Conservation (phyloP, 2,888 invertebrate genomes). For the Lasioglossum villosulum region DNA sequence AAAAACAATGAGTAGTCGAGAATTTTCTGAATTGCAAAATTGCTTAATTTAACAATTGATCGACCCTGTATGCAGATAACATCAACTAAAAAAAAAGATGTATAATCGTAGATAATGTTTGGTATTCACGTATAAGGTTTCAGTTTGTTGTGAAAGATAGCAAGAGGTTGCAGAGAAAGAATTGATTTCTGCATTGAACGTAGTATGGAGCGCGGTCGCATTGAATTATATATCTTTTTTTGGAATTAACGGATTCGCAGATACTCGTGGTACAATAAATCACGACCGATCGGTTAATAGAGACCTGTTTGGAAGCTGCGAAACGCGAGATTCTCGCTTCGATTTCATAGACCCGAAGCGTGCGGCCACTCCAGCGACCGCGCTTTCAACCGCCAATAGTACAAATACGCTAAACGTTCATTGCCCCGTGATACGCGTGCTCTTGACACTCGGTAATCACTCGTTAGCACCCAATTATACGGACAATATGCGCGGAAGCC, state of each 20-base stretch:
- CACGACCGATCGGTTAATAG: neutral
- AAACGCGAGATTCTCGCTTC: neutral
- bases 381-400: conserved; percentile 13
- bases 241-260: conserved; percentile 22
- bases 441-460: conserved; percentile 43
- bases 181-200: neutral
- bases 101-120: neutral
- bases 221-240: neutral
- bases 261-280: neutral
- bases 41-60: too few species aligned
- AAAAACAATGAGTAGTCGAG: too few species aligned
- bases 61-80: too few species aligned
- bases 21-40: too few species aligned
- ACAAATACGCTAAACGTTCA: conserved; percentile 16
- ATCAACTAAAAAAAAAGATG: too few species aligned
- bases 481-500: conserved; percentile 41
- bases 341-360: conserved; percentile 4
- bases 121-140: neutral
- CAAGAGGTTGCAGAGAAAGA: neutral
- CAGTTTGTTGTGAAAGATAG: neutral
- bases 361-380: conserved; percentile 3
- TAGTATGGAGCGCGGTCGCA: neutral
- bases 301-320: neutral
- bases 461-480: conserved; percentile 37
- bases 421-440: conserved; percentile 28